Evolutionary conservation across 2,888 invertebrate species (phyloP).

Genomic region (Ptilodon capucinus): DNA sequence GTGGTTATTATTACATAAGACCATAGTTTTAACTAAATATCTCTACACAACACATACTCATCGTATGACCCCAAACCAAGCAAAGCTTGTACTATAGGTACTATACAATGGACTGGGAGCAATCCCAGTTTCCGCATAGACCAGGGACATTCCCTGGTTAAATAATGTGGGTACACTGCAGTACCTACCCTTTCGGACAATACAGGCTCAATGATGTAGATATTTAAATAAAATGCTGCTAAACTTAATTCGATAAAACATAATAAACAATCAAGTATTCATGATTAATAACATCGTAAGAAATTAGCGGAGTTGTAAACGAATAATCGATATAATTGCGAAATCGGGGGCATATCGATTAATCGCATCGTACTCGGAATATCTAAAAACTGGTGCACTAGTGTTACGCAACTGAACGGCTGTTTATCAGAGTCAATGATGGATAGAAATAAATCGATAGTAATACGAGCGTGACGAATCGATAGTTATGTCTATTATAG

Average conservation of each 20-base stretch:
- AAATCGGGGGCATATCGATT: conserved; percentile 41
- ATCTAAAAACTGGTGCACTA: conserved; percentile 39
- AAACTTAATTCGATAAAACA: conserved; percentile 14
- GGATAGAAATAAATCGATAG: conserved; percentile 36
- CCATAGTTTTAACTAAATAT: too few species aligned
- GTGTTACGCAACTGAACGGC: conserved; percentile 43
- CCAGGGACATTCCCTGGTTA: too few species aligned
- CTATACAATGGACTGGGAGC: too few species aligned
- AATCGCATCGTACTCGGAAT: conserved; percentile 31
- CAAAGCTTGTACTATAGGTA: too few species aligned
- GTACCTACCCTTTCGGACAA: too few species aligned
- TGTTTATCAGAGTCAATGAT: conserved; percentile 38
- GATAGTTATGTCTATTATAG: conserved; percentile 31
- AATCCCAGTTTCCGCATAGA: too few species aligned
- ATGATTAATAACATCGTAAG: conserved; percentile 19
- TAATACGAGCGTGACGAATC: conserved; percentile 48
- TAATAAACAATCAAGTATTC: conserved; percentile 14
- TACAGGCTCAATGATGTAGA: too few species aligned
- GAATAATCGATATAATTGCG: conserved; percentile 38
- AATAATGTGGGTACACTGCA: too few species aligned
- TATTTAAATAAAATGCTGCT: conserved; percentile 1
- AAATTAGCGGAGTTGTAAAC: conserved; percentile 37
- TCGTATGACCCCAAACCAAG: too few species aligned
- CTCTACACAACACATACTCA: too few species aligned
- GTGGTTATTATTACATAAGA: not conserved